Percentiles rank a stretch among this genome's conserved stretches.
These are phyloP conservation scores for Tetrapedia diversipes DNA, from an alignment of 2,888 invertebrate genomes.

Conservation along the genomic window DNA sequence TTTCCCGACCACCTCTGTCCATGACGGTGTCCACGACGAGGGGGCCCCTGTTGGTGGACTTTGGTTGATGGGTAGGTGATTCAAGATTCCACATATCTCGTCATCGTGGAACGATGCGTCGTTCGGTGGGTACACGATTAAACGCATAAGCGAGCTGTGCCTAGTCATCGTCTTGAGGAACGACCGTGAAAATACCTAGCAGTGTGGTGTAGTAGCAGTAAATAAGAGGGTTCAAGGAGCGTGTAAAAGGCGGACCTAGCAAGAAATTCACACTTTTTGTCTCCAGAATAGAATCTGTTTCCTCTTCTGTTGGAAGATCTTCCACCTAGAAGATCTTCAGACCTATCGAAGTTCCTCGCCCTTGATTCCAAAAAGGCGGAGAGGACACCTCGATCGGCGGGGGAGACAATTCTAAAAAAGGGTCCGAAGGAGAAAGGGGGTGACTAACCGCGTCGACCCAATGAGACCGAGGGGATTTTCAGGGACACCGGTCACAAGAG, in stretches of 20 bases:
- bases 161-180: constrained; percentile 40
- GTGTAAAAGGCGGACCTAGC: not conserved
- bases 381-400: no score
- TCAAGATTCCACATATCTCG: no score
- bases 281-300: no score
- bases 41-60: not conserved
- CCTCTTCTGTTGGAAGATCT: no score
- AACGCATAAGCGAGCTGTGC: not conserved
- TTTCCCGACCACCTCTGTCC: no score
- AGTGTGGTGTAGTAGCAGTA: no score
- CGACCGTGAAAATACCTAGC: constrained; percentile 33
- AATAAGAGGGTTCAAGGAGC: not conserved
- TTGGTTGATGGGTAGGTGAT: not conserved
- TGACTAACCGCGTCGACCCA: constrained; percentile 32
- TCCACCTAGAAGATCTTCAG: no score
- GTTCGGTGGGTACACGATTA: not conserved
- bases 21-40: no score
- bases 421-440: constrained; percentile 28
- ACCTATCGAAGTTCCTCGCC: not conserved
- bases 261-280: not conserved
- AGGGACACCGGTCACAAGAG: constrained; percentile 49
- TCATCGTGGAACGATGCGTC: not conserved
- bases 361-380: not conserved
- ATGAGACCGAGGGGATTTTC: constrained; percentile 60
- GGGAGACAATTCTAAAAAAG: not conserved